phyloP scores from a whole-genome alignment of 1,140 invertebrate species.

The Acromyrmex echinatior region DNA sequence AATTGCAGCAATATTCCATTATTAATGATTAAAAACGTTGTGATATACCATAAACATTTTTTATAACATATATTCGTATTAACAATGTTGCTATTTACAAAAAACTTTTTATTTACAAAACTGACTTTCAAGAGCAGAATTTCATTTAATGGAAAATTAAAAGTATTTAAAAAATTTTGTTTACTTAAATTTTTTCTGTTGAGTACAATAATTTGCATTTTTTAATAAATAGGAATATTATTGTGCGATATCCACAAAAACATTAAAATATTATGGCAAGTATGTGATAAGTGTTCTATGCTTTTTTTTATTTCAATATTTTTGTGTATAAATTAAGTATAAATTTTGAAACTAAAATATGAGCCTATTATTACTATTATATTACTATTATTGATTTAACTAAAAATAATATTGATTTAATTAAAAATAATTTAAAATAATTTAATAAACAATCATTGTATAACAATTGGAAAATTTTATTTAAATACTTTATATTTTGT shows the following conservation, averaged over 20 bases:
- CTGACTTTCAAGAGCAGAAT: background rate
- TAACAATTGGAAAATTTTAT: background rate
- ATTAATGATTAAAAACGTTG: background rate
- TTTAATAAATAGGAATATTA: background rate
- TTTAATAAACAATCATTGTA: background rate
- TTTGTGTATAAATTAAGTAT: background rate
- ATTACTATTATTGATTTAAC: no score
- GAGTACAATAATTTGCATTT: background rate
- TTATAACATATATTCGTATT: background rate
- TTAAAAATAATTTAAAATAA: background rate
- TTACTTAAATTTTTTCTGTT: background rate
- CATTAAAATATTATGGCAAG: background rate
- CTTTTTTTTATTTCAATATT: background rate
- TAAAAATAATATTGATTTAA: no score
- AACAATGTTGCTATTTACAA: background rate
- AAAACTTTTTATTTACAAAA: background rate
- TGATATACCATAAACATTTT: background rate
- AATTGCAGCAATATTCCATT: background rate
- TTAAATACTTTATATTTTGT: background rate
- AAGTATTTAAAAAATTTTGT: no score
- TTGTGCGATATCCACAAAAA: background rate
- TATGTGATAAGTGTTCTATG: background rate
- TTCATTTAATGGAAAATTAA: no score
- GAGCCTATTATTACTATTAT: no score
- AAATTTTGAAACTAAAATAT: no score